Conservation (phyloP, 1,140 invertebrate genomes). For the Gyrodactylus bullatarudis region DNA sequence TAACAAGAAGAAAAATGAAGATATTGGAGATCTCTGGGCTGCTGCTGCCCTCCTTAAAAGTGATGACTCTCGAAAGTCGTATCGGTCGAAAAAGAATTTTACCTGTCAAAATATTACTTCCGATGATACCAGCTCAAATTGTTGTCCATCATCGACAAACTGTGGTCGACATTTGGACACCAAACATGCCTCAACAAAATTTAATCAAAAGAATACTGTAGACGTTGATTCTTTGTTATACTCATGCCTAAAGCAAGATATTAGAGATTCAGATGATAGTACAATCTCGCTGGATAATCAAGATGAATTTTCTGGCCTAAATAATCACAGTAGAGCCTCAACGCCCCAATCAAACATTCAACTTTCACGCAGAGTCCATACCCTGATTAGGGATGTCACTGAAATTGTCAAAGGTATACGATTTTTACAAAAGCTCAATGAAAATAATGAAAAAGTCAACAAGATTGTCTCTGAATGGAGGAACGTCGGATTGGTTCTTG, state of each 20-base stretch:
- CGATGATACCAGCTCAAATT: not conserved
- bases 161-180: too few species aligned
- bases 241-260: not conserved
- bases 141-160: not conserved
- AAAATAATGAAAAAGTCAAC: conserved; percentile 6
- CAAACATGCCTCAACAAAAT: too few species aligned
- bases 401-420: conserved; percentile 5
- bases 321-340: not conserved
- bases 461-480: conserved; percentile 9
- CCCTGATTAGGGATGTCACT: conserved; percentile 2
- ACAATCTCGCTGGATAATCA: not conserved
- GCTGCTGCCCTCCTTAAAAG: not conserved
- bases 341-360: not conserved
- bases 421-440: conserved; percentile 4
- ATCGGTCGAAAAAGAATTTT: not conserved
- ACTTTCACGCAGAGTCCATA: not conserved
- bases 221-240: not conserved
- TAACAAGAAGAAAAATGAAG: not conserved
- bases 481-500: conserved; percentile 9
- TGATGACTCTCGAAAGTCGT: too few species aligned
- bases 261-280: not conserved
- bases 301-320: not conserved
- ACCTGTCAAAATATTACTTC: not conserved
- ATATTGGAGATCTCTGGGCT: not conserved
- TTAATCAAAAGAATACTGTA: too few species aligned